These are phyloP conservation scores for Acanthosepion esculentum DNA, from an alignment of 2,888 invertebrate genomes.

Conservation along the genomic window DNA sequence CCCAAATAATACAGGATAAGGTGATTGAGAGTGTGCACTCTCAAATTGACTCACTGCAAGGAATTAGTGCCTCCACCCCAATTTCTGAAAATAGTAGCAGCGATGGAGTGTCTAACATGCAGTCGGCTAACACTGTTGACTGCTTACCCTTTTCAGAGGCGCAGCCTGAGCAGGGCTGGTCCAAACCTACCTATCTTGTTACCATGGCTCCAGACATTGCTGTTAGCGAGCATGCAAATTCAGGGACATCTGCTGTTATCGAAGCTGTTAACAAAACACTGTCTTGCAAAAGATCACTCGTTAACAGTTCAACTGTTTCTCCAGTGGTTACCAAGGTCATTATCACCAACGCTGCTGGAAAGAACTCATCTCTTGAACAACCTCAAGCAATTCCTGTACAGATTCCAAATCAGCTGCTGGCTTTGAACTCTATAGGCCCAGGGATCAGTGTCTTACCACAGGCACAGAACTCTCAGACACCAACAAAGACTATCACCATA, in stretches of 20 bases:
- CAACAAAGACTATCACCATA: slow-evolving; percentile 48
- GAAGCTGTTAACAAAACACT: background rate
- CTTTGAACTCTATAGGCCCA: slow-evolving; percentile 50
- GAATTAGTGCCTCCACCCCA: slow-evolving; percentile 1
- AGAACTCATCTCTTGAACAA: slow-evolving; percentile 66
- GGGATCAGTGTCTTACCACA: background rate
- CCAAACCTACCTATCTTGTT: background rate
- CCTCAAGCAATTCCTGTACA: slow-evolving; percentile 66
- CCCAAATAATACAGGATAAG: slow-evolving; percentile 49
- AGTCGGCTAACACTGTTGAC: background rate
- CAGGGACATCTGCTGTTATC: background rate
- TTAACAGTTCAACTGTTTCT: slow-evolving; percentile 55
- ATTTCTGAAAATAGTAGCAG: slow-evolving; percentile 35
- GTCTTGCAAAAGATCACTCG: slow-evolving; percentile 46
- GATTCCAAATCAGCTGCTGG: slow-evolving; percentile 55
- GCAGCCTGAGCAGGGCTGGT: background rate
- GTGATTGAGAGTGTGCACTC: slow-evolving; percentile 52
- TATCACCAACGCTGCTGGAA: slow-evolving; percentile 64
- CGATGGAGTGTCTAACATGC: slow-evolving; percentile 24
- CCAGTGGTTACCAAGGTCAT: slow-evolving; percentile 73
- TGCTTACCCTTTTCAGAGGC: background rate
- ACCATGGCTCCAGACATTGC: background rate
- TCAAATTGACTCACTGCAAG: slow-evolving; percentile 52
- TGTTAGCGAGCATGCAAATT: background rate
- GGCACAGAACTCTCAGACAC: slow-evolving; percentile 38